Evolutionary conservation across 2,888 invertebrate species (phyloP).

Genomic region (Disparrhopalites patrizii): DNA sequence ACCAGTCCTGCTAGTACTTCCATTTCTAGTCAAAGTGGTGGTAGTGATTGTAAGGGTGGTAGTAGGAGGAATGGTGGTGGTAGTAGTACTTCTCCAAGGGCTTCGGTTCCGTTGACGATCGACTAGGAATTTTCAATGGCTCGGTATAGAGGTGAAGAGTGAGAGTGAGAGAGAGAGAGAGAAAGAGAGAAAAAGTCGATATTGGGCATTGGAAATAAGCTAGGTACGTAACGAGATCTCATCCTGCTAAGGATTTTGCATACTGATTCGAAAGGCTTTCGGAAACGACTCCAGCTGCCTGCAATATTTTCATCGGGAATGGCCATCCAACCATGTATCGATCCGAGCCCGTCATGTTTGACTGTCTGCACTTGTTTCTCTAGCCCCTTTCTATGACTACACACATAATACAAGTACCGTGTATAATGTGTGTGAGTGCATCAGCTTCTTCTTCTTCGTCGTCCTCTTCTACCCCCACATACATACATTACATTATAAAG

Average conservation of each 20-base stretch:
- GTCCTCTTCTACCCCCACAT: not conserved
- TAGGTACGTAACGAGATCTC: conserved; percentile 41
- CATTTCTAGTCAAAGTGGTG: not conserved
- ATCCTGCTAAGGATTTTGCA: conserved; percentile 44
- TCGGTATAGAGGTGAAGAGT: conserved; percentile 3
- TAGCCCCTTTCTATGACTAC: conserved; percentile 24
- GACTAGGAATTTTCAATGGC: conserved; percentile 14
- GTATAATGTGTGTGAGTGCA: conserved; percentile 16
- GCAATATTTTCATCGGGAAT: conserved; percentile 35
- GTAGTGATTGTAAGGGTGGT: not conserved
- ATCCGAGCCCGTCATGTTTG: conserved; percentile 26
- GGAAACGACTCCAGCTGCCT: conserved; percentile 31
- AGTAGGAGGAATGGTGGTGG: not conserved
- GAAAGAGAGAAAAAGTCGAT: conserved; percentile 23
- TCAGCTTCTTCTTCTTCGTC: conserved; percentile 1
- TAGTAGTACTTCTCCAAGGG: conserved; percentile 17
- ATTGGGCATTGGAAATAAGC: conserved; percentile 21
- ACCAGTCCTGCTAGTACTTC: not conserved
- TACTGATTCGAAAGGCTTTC: conserved; percentile 41
- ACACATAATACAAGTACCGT: conserved; percentile 20
- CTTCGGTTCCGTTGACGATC: conserved; percentile 2
- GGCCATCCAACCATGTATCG: conserved; percentile 35
- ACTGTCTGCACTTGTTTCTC: conserved; percentile 23
- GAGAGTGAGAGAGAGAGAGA: not conserved
- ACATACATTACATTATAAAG: conserved; percentile 22